These are phyloP conservation scores for Oreortyx pictus DNA, from an alignment of 2,797 vertebrate genomes.

Conservation along the genomic window DNA sequence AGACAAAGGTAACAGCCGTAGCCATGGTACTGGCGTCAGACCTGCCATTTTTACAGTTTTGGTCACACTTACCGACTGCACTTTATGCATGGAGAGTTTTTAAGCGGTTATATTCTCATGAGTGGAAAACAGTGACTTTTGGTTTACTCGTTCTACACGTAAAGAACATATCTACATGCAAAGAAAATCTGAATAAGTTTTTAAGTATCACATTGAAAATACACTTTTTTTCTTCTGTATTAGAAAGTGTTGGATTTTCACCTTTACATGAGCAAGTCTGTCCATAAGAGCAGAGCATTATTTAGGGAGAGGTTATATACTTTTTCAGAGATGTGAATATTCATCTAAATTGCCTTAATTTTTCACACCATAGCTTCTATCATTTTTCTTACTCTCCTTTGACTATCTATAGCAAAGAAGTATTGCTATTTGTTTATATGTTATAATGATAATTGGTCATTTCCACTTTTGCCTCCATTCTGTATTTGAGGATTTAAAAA, in stretches of 20 bases:
- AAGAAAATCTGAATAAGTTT: background rate
- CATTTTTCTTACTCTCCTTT: background rate
- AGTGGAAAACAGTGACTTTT: background rate
- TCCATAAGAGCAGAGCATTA: background rate
- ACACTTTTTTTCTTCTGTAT: background rate
- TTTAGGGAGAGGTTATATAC: background rate
- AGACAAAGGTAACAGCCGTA: background rate
- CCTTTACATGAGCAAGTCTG: background rate
- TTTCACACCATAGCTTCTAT: background rate
- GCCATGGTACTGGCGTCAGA: background rate
- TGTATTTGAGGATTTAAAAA: slow-evolving; percentile 18
- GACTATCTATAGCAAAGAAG: background rate
- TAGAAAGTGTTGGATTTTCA: background rate
- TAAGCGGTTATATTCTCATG: background rate
- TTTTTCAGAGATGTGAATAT: background rate
- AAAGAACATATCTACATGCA: background rate
- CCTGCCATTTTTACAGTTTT: background rate
- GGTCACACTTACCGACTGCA: background rate
- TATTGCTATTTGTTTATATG: background rate
- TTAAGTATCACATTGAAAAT: background rate
- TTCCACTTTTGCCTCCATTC: background rate
- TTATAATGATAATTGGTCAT: background rate
- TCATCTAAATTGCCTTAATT: background rate
- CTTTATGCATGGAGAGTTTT: background rate
- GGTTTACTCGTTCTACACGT: too few species aligned